phyloP scores from a whole-genome alignment of 2,797 vertebrate genomes.

The Buphagus erythrorhynchus region DNA sequence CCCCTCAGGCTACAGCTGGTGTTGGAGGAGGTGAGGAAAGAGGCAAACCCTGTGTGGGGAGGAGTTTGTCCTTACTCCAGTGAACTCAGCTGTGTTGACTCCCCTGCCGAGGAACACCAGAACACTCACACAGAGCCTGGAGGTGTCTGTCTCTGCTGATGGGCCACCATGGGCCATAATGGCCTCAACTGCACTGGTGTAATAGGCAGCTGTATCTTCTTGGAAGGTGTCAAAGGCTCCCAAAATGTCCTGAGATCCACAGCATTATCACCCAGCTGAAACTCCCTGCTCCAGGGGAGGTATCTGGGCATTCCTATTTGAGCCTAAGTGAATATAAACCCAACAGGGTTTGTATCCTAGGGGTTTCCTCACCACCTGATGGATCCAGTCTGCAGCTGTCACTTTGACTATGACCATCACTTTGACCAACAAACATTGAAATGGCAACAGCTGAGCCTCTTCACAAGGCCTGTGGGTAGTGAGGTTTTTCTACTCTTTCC shows the following conservation, averaged over 20 bases:
- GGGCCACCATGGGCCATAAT: background rate
- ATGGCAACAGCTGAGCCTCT: background rate
- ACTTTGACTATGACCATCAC: background rate
- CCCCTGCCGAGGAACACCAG: background rate
- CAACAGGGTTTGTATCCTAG: background rate
- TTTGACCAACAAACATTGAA: background rate
- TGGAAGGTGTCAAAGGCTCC: background rate
- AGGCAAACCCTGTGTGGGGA: background rate
- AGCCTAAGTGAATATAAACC: background rate
- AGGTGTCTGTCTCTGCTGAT: background rate
- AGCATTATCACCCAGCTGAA: background rate
- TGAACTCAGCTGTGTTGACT: background rate
- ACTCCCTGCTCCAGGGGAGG: background rate
- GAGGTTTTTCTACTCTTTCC: background rate
- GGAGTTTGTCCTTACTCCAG: background rate
- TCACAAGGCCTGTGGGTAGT: background rate
- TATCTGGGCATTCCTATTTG: background rate
- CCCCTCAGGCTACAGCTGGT: background rate
- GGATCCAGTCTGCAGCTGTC: background rate
- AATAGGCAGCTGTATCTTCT: background rate
- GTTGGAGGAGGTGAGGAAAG: background rate
- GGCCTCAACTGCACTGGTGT: background rate
- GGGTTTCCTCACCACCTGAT: background rate
- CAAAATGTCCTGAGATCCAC: rapidly evolving
- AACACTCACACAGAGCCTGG: rapidly evolving